Conservation (phyloP, 1,140 invertebrate species). For the Dolichoris vasculosae region DNA sequence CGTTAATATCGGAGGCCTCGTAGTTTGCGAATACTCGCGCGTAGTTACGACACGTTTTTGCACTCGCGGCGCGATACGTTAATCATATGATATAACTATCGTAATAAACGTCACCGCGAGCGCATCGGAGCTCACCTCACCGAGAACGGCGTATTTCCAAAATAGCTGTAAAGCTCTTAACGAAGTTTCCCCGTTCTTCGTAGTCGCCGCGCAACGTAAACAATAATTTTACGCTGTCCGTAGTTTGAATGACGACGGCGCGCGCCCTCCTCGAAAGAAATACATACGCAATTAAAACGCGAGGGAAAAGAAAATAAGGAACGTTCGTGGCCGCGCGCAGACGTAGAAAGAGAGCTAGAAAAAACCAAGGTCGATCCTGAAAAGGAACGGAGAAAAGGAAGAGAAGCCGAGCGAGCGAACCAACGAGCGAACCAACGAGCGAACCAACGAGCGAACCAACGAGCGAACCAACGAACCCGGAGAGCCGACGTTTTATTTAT, state of each 20-base stretch:
- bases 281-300: slow-evolving; percentile 44
- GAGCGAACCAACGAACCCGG: no score
- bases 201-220: not conserved
- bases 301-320: not conserved
- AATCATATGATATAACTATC: not conserved
- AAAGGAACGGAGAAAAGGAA: slow-evolving; percentile 42
- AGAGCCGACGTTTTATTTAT: not conserved
- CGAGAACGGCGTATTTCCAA: not conserved
- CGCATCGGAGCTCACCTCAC: not conserved
- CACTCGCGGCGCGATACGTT: not conserved
- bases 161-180: not conserved
- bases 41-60: not conserved
- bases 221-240: slow-evolving; percentile 16
- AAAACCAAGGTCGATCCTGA: slow-evolving; percentile 49
- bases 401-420: slow-evolving; percentile 43
- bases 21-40: not conserved
- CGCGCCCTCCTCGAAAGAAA: not conserved
- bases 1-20: not conserved
- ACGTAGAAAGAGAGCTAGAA: slow-evolving; percentile 34
- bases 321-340: slow-evolving; percentile 6
- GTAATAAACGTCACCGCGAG: not conserved
- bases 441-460: slow-evolving; percentile 43
- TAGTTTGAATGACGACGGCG: not conserved
- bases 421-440: no score
- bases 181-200: not conserved